phyloP scores from a whole-genome alignment of 2,888 invertebrate genomes.

The Ariolimax columbianus region DNA sequence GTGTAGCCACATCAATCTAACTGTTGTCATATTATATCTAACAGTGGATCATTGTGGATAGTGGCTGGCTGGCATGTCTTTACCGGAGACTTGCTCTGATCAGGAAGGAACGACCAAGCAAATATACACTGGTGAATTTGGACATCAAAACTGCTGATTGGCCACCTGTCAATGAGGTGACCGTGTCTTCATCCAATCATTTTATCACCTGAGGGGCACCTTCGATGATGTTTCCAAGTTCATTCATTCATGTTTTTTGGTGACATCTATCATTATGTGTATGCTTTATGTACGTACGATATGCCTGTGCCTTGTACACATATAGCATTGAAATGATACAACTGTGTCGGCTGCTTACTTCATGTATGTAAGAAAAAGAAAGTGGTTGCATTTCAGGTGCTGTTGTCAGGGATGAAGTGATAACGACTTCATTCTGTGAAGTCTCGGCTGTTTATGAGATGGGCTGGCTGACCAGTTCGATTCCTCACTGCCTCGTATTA shows the following conservation, averaged over 20 bases:
- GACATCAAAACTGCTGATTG: conserved; percentile 82
- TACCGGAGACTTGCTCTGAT: conserved; percentile 40
- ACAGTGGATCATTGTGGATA: conserved; percentile 69
- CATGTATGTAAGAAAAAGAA: no score
- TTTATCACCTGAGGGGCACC: neutral
- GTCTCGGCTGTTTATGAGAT: no score
- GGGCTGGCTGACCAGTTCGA: no score
- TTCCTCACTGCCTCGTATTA: no score
- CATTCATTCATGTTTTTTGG: neutral
- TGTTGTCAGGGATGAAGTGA: no score
- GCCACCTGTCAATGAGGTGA: conserved; percentile 78
- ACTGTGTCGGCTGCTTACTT: no score
- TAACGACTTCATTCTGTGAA: no score
- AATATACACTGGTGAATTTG: conserved; percentile 81
- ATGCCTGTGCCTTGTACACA: neutral
- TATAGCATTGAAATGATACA: neutral
- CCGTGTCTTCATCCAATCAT: conserved; percentile 55
- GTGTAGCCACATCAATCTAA: neutral
- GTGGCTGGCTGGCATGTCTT: conserved; percentile 52
- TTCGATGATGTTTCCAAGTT: neutral
- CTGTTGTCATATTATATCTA: conserved; percentile 27
- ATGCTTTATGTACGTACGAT: neutral
- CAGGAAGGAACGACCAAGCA: conserved; percentile 80
- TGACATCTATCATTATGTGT: neutral
- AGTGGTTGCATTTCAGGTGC: no score